Percentiles rank a stretch among this genome's conserved stretches.
Conservation (phyloP, 2,113 vertebrate species). For the Nothocercus julius region DNA sequence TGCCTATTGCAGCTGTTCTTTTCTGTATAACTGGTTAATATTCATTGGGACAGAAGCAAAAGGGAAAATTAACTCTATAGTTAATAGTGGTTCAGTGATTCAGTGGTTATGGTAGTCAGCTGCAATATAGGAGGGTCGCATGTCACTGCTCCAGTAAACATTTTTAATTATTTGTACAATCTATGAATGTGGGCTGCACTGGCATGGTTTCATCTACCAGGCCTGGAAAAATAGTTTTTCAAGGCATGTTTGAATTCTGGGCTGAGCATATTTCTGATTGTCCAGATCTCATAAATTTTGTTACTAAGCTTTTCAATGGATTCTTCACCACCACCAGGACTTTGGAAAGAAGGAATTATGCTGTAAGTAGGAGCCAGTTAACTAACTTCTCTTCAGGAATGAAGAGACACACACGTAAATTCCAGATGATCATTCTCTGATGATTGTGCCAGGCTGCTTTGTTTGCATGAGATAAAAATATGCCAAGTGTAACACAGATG, state of each 20-base stretch:
- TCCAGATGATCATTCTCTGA: neutral
- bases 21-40: neutral
- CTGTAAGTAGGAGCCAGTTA: neutral
- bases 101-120: neutral
- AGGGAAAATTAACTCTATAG: neutral
- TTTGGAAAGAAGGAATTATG: neutral
- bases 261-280: neutral
- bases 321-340: neutral
- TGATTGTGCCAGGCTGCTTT: neutral
- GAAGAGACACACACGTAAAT: neutral
- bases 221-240: neutral
- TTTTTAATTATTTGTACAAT: neutral
- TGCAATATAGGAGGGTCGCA: neutral
- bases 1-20: neutral
- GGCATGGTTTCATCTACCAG: neutral
- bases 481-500: neutral
- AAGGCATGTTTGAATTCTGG: neutral
- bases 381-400: neutral
- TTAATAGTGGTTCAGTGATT: neutral
- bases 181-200: neutral
- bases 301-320: neutral
- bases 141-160: neutral
- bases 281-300: neutral
- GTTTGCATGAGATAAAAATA: neutral
- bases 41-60: neutral